Percentiles rank a stretch among this genome's conserved stretches.
phyloP scores from a whole-genome alignment of 1,140 invertebrate species.

The Anadara kagoshimensis region DNA sequence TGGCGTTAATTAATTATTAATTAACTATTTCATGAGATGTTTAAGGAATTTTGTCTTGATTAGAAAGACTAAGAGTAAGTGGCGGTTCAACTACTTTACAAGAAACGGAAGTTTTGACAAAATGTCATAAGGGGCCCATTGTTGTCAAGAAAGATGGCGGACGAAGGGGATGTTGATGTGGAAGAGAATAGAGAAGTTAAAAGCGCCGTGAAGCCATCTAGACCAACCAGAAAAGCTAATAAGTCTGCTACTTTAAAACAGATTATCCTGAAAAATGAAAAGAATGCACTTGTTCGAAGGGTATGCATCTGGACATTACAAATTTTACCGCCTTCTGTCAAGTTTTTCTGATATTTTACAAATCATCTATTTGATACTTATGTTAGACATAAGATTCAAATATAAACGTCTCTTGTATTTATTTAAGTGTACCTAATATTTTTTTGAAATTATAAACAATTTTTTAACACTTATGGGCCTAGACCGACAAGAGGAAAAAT shows the following conservation, averaged over 20 bases:
- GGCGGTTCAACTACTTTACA: too few relatives aligned
- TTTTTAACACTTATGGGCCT: too few relatives aligned
- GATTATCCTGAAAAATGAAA: conserved; percentile 27
- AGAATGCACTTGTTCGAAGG: conserved; percentile 8
- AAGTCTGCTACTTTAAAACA: conserved; percentile 22
- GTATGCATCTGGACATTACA: conserved; percentile 3
- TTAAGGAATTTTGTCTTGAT: too few relatives aligned
- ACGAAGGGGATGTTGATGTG: conserved; percentile 26
- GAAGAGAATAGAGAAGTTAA: conserved; percentile 11
- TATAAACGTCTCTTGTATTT: too few relatives aligned
- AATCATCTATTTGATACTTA: background rate
- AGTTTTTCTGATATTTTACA: background rate
- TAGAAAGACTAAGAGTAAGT: too few relatives aligned
- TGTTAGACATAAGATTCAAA: too few relatives aligned
- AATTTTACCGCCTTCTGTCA: background rate
- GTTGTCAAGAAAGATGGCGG: conserved; percentile 38
- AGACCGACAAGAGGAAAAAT: too few relatives aligned
- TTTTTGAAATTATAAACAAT: too few relatives aligned
- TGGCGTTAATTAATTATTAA: too few relatives aligned
- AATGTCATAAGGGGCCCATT: conserved; percentile 1
- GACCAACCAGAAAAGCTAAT: conserved; percentile 22
- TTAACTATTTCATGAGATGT: too few relatives aligned
- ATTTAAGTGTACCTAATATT: too few relatives aligned
- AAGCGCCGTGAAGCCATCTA: background rate
- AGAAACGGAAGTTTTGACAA: too few relatives aligned